These are phyloP conservation scores for Macrochelys suwanniensis DNA, from an alignment of 2,797 vertebrate genomes.

Conservation along the genomic window DNA sequence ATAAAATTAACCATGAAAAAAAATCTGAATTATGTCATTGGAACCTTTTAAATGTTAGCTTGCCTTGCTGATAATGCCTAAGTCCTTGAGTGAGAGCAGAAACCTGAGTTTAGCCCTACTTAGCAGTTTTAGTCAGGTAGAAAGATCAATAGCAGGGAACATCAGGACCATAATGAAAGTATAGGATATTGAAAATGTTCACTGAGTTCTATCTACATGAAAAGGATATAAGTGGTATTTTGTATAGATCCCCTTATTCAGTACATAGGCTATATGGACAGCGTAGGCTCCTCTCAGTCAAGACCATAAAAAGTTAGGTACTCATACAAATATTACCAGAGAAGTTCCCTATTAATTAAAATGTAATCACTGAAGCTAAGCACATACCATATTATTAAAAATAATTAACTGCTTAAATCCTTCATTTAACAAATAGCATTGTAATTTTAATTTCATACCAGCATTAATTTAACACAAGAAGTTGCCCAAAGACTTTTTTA, in stretches of 20 bases:
- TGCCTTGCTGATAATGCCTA: too few relatives aligned
- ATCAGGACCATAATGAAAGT: neutral
- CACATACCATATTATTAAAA: neutral
- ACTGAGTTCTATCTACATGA: neutral
- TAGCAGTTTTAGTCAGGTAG: neutral
- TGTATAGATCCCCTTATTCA: neutral
- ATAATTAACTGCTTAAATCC: neutral
- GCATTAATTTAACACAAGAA: neutral
- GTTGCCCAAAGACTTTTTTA: neutral
- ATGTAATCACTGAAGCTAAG: neutral
- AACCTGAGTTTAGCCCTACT: neutral
- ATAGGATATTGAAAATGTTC: neutral
- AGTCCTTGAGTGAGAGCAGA: neutral
- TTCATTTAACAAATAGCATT: neutral
- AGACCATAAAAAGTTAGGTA: neutral
- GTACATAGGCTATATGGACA: neutral
- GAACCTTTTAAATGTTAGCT: conserved; percentile 19
- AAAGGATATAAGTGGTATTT: neutral
- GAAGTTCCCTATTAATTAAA: neutral
- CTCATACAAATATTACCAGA: neutral
- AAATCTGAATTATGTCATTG: conserved; percentile 9
- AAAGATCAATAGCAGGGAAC: neutral
- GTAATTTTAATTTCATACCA: neutral
- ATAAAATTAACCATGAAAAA: conserved; percentile 40
- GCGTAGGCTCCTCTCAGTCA: neutral